Evolutionary conservation across 2,888 invertebrate species (phyloP), one percentile per base, ranked within the genome.

Genomic region (Monoplex corrugatus): DNA sequence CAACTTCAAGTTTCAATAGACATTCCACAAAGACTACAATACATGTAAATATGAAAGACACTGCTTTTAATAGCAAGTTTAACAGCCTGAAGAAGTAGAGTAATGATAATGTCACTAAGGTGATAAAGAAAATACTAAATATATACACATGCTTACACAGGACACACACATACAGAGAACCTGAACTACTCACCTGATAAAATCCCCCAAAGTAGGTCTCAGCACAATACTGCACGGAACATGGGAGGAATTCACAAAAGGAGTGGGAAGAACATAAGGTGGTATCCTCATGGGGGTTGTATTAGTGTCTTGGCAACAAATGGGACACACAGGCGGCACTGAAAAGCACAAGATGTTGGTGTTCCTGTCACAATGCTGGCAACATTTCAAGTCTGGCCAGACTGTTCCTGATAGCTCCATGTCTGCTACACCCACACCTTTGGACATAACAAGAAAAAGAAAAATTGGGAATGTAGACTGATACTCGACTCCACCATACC

Each of bases 161-260:
- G n/a, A n/a, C n/a, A n/a, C n/a, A n/a, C n/a, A 72, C 28, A 75
- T 8, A 82, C 40, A 50, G 50, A 75, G 90, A 23, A 40, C 78
- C 50, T 50, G n/a, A n/a, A n/a, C n/a, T 50, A 50, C 50, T 80
- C 92, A 95, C 98, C 98, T 97, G 89, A 98, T 97, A 96, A 98
- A 98, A 96, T 98, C 98, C 87, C 98, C 98, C 91, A 97, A 97
- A 5, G 98, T 98, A 89, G 98, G 98, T 96, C 98, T 98, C 95
- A 99, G 97, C 80, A 98, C 97, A 93, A 99, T 97, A 84, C 98
- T 97, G 94, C 98, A 98, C 57, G 98, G 97, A 96, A 98, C 97
- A 95, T 98, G 97, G 88, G 97, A 97, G 87, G 98, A 98, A 96
- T 97, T 97, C 88, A 97, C 97, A 96, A 98, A 98, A 83, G 98